phyloP scores from a whole-genome alignment of 2,888 invertebrate species.

The Drosophila ustulata region DNA sequence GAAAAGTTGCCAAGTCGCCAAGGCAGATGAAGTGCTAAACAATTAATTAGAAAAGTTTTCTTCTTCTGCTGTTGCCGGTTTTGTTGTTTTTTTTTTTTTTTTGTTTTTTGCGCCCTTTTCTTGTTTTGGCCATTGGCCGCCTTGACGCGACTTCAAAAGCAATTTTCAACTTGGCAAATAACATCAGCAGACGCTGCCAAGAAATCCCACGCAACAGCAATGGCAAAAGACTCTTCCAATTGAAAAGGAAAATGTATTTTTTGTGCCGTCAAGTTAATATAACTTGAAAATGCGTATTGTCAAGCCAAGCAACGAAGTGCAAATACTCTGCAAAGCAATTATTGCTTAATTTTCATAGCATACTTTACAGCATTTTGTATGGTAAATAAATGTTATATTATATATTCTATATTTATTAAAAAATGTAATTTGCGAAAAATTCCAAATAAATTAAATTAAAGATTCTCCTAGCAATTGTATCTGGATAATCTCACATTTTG shows the following conservation, averaged over 20 bases:
- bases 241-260: conserved; percentile 11
- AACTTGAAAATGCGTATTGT: neutral
- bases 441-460: too few species aligned
- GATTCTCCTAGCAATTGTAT: neutral
- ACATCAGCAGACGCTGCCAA: conserved; percentile 26
- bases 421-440: too few species aligned
- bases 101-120: conserved; percentile 7
- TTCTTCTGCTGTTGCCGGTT: conserved; percentile 1
- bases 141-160: conserved; percentile 44
- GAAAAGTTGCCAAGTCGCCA: conserved; percentile 32
- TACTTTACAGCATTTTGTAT: neutral
- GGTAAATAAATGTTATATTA: neutral
- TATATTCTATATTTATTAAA: too few species aligned
- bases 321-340: neutral
- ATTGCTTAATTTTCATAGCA: neutral
- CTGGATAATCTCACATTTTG: neutral
- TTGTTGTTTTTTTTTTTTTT: conserved; percentile 29
- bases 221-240: neutral
- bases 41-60: conserved; percentile 76
- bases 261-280: conserved; percentile 14
- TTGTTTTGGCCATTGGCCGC: conserved; percentile 29
- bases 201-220: conserved; percentile 4
- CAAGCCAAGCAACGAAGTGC: neutral
- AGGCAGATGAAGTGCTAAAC: conserved; percentile 72
- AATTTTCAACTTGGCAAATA: conserved; percentile 46